Evolutionary conservation across 1,140 invertebrate species (phyloP).

Genomic region (Coboldia fuscipes): DNA sequence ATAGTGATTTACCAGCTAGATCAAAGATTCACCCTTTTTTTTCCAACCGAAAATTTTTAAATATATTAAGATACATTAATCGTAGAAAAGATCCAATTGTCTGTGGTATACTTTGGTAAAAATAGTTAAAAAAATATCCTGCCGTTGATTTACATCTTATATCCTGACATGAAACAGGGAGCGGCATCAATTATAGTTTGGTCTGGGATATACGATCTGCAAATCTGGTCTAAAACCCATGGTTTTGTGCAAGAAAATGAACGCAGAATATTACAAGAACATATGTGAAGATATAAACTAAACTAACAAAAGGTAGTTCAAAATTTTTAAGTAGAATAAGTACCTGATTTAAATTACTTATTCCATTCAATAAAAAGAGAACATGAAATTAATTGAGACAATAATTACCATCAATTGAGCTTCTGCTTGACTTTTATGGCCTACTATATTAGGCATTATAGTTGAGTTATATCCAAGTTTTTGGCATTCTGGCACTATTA

Average conservation of each 20-base stretch:
- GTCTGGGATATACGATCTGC: no score
- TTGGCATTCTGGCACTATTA: constrained; percentile 57
- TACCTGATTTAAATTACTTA: background rate
- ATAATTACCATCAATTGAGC: constrained; percentile 43
- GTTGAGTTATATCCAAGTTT: constrained; percentile 73
- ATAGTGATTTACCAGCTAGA: no score
- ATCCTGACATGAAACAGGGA: no score
- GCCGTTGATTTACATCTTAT: no score
- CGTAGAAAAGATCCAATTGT: no score
- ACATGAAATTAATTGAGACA: constrained; percentile 1
- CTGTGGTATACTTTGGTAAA: no score
- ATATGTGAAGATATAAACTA: background rate
- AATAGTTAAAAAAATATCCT: no score
- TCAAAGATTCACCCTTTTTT: no score
- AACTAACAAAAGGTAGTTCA: background rate
- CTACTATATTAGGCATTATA: constrained; percentile 66
- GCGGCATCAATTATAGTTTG: no score
- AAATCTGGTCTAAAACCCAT: no score
- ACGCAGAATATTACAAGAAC: background rate
- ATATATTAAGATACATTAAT: no score
- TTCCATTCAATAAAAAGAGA: background rate
- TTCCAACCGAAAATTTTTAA: no score
- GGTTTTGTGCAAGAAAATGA: background rate
- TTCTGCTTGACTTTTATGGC: constrained; percentile 50
- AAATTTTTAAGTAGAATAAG: background rate